phyloP scores from a whole-genome alignment of 2,888 invertebrate genomes.

The Poecilobothrus nobilitatus region DNA sequence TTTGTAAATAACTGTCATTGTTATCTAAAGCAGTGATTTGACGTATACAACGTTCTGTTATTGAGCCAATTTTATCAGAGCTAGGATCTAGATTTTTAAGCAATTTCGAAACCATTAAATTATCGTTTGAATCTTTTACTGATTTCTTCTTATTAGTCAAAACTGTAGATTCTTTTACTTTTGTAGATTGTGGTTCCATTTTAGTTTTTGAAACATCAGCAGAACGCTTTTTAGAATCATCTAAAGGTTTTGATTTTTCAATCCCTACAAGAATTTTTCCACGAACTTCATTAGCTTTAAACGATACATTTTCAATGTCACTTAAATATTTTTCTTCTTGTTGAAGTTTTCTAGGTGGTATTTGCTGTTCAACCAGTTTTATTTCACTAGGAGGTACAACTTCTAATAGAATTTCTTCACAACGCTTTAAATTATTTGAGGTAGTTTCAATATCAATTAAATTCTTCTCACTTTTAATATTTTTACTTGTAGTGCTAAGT shows the following conservation, averaged over 20 bases:
- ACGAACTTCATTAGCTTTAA: slow-evolving; percentile 40
- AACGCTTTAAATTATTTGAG: slow-evolving; percentile 45
- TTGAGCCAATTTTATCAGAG: slow-evolving; percentile 47
- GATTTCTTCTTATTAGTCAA: not conserved
- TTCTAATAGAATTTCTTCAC: slow-evolving; percentile 45
- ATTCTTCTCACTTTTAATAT: slow-evolving; percentile 34
- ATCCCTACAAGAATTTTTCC: slow-evolving; percentile 40
- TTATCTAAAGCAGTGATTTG: slow-evolving; percentile 36
- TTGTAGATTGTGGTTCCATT: slow-evolving; percentile 23
- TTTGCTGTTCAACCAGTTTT: slow-evolving; percentile 17
- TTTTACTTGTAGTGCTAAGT: slow-evolving; percentile 31
- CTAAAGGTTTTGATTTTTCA: slow-evolving; percentile 37
- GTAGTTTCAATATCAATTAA: slow-evolving; percentile 44
- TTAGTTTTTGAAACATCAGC: slow-evolving; percentile 32
- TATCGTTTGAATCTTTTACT: not conserved
- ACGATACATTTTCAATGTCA: slow-evolving; percentile 41
- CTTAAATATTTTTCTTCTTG: slow-evolving; percentile 38
- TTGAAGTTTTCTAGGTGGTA: slow-evolving; percentile 30
- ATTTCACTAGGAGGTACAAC: slow-evolving; percentile 32
- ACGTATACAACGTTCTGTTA: slow-evolving; percentile 45
- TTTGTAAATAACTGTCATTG: not conserved
- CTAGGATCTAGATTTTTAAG: slow-evolving; percentile 48
- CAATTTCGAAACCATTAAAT: slow-evolving; percentile 22
- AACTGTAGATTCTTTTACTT: not conserved
- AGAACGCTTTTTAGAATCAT: slow-evolving; percentile 30